Evolutionary conservation across 2,797 vertebrate genomes (phyloP).

Genomic region (Decapterus maruadsi): DNA sequence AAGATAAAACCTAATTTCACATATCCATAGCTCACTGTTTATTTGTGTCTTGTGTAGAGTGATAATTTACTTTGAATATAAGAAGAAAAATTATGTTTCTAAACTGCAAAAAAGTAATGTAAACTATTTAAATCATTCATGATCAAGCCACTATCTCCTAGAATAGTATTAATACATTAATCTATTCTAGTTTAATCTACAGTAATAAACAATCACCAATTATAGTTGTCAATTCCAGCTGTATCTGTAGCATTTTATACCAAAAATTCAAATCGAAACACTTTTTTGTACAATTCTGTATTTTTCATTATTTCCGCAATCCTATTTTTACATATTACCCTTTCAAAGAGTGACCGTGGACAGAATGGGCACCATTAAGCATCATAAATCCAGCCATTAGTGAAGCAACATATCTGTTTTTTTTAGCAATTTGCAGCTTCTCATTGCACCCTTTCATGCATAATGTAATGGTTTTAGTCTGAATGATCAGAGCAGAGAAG

Average conservation of each 20-base stretch:
- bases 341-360: conserved; percentile 51
- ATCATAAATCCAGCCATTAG: conserved; percentile 72
- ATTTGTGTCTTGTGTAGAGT: neutral
- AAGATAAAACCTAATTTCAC: conserved; percentile 4
- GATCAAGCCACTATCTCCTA: neutral
- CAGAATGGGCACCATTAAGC: conserved; percentile 56
- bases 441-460: conserved; percentile 73
- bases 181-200: neutral
- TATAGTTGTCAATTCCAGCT: conserved; percentile 10
- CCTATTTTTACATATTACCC: conserved; percentile 42
- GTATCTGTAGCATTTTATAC: conserved; percentile 19
- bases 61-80: neutral
- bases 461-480: conserved; percentile 77
- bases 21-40: neutral
- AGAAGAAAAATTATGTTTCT: neutral
- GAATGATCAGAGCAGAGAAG: conserved; percentile 67
- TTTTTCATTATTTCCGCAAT: conserved; percentile 22
- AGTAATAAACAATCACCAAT: neutral
- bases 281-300: conserved; percentile 8
- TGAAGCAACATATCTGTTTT: conserved; percentile 72
- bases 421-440: conserved; percentile 73
- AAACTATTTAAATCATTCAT: conserved; percentile 9
- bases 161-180: neutral
- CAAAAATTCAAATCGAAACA: conserved; percentile 16
- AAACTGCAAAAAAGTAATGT: neutral